These are phyloP conservation scores for Ceratina japonica DNA, from an alignment of 1,140 invertebrate genomes.

Conservation along the genomic window DNA sequence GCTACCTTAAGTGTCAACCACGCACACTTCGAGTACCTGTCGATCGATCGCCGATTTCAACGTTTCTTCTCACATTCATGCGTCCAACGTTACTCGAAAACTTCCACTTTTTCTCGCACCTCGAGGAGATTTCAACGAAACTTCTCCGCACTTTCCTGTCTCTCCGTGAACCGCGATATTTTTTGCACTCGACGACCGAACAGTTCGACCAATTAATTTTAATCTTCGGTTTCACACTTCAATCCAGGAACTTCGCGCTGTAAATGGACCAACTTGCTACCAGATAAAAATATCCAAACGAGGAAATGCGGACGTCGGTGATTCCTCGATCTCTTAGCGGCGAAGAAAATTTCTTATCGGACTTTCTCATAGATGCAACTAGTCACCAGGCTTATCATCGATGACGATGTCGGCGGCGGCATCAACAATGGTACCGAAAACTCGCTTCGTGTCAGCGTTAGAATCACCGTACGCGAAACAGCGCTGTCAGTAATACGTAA, in stretches of 20 bases:
- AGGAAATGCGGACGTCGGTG: neutral
- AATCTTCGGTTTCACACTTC: neutral
- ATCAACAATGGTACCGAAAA: constrained; percentile 25
- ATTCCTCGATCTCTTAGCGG: neutral
- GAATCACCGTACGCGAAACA: neutral
- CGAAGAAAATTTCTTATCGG: neutral
- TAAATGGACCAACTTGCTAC: neutral
- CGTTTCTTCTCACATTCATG: constrained; percentile 9
- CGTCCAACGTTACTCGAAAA: neutral
- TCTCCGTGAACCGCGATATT: neutral
- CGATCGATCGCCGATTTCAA: constrained; percentile 32
- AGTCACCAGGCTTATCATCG: neutral
- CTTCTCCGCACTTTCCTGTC: neutral
- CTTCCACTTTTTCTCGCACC: neutral
- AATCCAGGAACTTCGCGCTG: neutral
- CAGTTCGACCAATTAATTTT: neutral
- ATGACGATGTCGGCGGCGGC: constrained; percentile 11
- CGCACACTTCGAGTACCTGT: constrained; percentile 15
- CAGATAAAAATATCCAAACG: neutral
- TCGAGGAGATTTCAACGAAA: neutral
- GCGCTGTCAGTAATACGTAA: constrained; percentile 16
- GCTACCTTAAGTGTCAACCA: constrained; percentile 18
- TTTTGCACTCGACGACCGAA: neutral
- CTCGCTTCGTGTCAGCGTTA: neutral
- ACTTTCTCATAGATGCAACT: neutral